Evolutionary conservation across 2,797 vertebrate genomes (phyloP), one percentile per base, ranked within the genome.

Genomic region (Yasuhikotakia modesta): DNA sequence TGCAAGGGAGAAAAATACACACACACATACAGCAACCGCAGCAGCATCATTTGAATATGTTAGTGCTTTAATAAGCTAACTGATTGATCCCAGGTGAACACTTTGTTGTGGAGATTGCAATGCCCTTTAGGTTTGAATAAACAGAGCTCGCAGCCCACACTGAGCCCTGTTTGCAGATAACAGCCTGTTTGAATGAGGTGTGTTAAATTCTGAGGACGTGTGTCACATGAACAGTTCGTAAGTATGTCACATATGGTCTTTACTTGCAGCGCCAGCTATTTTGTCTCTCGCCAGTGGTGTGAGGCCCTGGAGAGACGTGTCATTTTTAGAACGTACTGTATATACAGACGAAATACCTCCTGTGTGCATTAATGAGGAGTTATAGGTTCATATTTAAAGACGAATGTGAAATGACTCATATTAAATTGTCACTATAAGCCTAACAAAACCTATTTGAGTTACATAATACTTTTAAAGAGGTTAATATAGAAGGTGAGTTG

Each of bases 11-110:
- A 52, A 52, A 83, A 64, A 78, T 60, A 82, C 79, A 79, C 78
- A 83, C 65, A 57, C 57, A 17, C 39, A 50, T 46, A 46, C 48
- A 58, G 64, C 39, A 69, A 39, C 66, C 22, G 68, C 61, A 71
- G 68, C 60, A 69, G 76, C 76, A 81, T 80, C 75, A 76, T 84
- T 82, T 85, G 75, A 85, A 87, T 84, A 86, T 85, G 76, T 85
- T 83, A 83, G 81, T 78, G 73, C 81, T 85, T 85, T 87, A 85
- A 86, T 85, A 87, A 85, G 81, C 82, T 82, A 82, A 82, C 84
- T 85, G 85, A 86, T 85, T 84, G 85, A 85, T 85, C 84, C 81
- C 84, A 84, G 82, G 84, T 87, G 85, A 86, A 84, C 79, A 85
- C 81, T 86, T 85, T 83, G 79, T 83, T 85, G 82, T 86, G 82